Evolutionary conservation across 2,113 vertebrate genomes (phyloP), one percentile per base, ranked within the genome.

Genomic region (Oceanodroma tethys): DNA sequence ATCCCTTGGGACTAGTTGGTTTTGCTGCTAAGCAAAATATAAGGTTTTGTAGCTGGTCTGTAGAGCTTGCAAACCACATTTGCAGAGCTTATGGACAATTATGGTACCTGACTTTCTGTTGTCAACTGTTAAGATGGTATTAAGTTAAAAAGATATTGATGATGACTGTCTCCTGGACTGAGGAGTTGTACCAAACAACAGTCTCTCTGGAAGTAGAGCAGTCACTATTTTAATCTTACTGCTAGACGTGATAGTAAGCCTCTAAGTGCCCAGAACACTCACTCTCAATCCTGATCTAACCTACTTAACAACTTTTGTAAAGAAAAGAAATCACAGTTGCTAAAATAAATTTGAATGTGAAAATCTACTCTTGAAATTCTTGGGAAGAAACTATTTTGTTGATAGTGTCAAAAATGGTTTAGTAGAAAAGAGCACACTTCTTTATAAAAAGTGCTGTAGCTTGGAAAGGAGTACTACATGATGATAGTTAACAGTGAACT

Each of bases 11-110:
- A 86, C 89, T 92, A 84, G 68, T 18, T 71, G 80, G 27, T 95
- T 95, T 95, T 93, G 87, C 73, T 91, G 95, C 81, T 81, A 91
- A 81, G 89, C 92, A 71, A 81, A 94, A 94, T 32, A 66, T 52
- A 82, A 67, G 52, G 59, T 79, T 91, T 78, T 85, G 78, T 55
- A 81, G 65, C 92, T 71, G 27, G 22, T 83, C 53, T 95, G 27
- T 72, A 75, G 75, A 70, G 90, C 50, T 95, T 91, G 59, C 63
- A 81, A 81, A 59, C 63, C 20, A 83, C 25, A 47, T 86, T 50
- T 86, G 72, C 68, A 56, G 63, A 73, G 83, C 30, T 76, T 66
- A 70, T 12, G 68, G 62, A 50, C 53, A 40, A 3, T 53, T 83
- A 60, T 0, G 11, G 22, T 78, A 70, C 4, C 0, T 11, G 55